Base-by-base conservation (phyloP, 2,888 invertebrate species). In the Neocrepidodera transversa region DNA sequence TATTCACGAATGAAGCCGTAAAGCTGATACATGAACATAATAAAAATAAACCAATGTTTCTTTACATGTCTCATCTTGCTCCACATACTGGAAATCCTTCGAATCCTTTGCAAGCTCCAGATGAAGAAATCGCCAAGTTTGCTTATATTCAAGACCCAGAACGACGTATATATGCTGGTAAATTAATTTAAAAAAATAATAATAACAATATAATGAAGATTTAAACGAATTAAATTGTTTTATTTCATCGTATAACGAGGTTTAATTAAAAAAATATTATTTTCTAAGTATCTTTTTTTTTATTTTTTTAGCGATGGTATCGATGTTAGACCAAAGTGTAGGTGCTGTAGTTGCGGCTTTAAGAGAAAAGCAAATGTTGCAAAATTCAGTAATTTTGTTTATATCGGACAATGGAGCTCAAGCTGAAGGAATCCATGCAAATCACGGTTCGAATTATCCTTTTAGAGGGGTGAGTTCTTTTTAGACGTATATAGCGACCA, bases 341-440 rank as follows among this genome's bases (percentile, higher is more conserved):
- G 95, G 95, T 0, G 85, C 87, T 32, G 86, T 97, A 3, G 82
- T 94, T 0, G 76, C 84, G 32, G 87, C 91, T 1, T 80, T 97
- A 54, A 81, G 86, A 55, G 78, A 84, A 1, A 87, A 86, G 60
- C 83, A 83, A 5, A 89, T 94, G 82, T 80, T 95, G 66, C 83
- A 92, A 52, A 90, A 96, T 75, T 91, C 94, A 0, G 86, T 97
- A 40, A 85, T 97, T 49, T 79, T 93, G 0, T 97, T 97, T 76
- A 86, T 90, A 71, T 90, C 94, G 10, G 97, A 97, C 76, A 96
- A 96, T 76, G 94, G 95, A 0, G 93, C 89, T 0, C 90, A 92
- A 42, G 87, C 92, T 0, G 81, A 85, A 64, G 93, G 92, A 0
- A 74, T 84, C 49, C 87, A 89, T 71, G 78, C 84, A 20, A 95